Evolutionary conservation across 2,113 vertebrate species (phyloP).

Genomic region (Urocitellus parryii): DNA sequence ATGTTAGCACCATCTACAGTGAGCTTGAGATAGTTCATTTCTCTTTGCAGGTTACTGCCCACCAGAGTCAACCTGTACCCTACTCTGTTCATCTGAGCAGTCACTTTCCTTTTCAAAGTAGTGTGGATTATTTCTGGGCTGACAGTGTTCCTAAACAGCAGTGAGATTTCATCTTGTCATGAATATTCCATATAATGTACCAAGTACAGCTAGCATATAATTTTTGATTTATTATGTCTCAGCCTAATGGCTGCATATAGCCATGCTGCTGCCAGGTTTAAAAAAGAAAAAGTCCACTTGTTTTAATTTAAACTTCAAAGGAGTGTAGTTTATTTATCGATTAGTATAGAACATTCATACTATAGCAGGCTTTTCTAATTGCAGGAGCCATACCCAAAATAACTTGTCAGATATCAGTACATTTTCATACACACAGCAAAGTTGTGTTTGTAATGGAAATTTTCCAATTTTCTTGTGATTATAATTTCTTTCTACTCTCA

Average conservation of each 20-base stretch:
- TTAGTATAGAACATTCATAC: not conserved
- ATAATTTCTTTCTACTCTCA: constrained; percentile 45
- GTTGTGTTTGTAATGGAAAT: not conserved
- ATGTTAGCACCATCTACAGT: no score
- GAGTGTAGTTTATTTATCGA: not conserved
- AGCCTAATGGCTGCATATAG: not conserved
- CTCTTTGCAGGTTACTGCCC: not conserved
- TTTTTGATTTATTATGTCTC: not conserved
- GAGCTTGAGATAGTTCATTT: not conserved
- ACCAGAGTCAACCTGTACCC: not conserved
- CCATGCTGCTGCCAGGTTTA: not conserved
- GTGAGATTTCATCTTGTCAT: not conserved
- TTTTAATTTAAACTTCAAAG: not conserved
- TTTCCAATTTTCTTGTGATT: not conserved
- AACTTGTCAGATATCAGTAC: not conserved
- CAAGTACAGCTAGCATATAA: not conserved
- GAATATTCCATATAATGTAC: not conserved
- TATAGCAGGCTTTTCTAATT: not conserved
- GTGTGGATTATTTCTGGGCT: not conserved
- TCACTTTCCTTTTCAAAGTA: not conserved
- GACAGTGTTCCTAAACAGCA: not conserved
- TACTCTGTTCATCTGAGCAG: not conserved
- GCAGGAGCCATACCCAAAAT: not conserved
- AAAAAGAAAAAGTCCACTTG: not conserved
- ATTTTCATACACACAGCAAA: not conserved